A percentile compares a stretch with the other conserved stretches of the same genome.
Evolutionary conservation across 2,888 invertebrate species (phyloP).

Genomic region (Nephrotoma flavescens): DNA sequence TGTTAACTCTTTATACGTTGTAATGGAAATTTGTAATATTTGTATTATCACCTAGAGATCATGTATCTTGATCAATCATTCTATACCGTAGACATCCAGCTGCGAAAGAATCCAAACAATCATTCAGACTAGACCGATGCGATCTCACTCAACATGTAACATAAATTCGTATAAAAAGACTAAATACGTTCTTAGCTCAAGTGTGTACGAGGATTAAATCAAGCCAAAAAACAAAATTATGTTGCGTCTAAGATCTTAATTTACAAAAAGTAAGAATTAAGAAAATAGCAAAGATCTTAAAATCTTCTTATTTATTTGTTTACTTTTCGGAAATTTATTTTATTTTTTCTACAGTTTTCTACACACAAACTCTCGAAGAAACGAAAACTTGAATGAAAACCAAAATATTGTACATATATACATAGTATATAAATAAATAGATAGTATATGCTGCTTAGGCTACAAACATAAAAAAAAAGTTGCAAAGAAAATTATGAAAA

Average conservation of each 20-base stretch:
- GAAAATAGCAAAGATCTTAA: neutral
- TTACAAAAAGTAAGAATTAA: neutral
- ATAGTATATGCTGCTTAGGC: neutral
- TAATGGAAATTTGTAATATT: neutral
- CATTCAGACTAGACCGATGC: too few species aligned
- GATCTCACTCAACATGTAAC: too few species aligned
- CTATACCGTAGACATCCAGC: neutral
- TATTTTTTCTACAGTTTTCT: neutral
- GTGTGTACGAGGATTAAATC: neutral
- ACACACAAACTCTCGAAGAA: neutral
- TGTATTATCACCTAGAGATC: neutral
- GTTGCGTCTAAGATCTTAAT: neutral
- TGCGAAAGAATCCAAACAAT: neutral
- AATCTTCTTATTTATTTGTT: neutral
- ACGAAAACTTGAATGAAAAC: neutral
- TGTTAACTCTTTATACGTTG: neutral
- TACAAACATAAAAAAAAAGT: neutral
- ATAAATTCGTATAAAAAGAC: neutral
- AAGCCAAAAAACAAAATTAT: neutral
- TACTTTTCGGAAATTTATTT: neutral
- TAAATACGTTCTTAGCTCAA: neutral
- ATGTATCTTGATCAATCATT: neutral
- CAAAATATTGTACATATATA: neutral
- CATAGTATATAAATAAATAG: neutral
- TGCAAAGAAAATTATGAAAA: neutral